phyloP scores from a whole-genome alignment of 1,140 invertebrate species.

The Anoplolepis gracilipes region DNA sequence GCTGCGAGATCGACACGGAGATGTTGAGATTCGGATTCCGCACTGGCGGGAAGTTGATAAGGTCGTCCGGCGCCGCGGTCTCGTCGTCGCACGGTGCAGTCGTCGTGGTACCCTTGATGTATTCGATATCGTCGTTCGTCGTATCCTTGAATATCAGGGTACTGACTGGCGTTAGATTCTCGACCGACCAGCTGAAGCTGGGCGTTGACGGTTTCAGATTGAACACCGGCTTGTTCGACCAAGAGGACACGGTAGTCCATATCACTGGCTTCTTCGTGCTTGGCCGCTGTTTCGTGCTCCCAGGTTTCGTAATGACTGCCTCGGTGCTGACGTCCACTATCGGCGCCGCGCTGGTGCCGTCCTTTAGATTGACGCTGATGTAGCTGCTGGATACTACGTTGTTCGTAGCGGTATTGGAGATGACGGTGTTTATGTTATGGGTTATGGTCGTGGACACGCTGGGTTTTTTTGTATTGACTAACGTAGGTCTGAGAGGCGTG shows the following conservation, averaged over 20 bases:
- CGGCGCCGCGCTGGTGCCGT: constrained; percentile 74
- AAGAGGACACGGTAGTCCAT: constrained; percentile 80
- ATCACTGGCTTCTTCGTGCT: constrained; percentile 71
- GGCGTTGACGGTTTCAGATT: constrained; percentile 76
- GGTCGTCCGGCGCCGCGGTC: constrained; percentile 88
- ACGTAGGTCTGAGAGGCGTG: constrained; percentile 75
- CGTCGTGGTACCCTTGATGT: constrained; percentile 64
- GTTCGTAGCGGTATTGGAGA: constrained; percentile 75
- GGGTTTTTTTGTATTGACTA: constrained; percentile 79
- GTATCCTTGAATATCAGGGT: constrained; percentile 74
- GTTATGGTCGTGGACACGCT: constrained; percentile 81
- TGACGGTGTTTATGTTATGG: constrained; percentile 84
- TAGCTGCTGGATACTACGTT: constrained; percentile 83
- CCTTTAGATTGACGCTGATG: constrained; percentile 83
- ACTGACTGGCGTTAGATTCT: constrained; percentile 63
- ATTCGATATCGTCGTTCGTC: background rate
- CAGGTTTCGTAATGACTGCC: background rate
- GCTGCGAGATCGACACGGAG: constrained; percentile 84
- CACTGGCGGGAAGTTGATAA: constrained; percentile 93
- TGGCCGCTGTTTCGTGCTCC: constrained; percentile 14
- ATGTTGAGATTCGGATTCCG: constrained; percentile 92
- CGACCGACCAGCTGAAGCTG: constrained; percentile 54
- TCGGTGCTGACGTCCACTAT: constrained; percentile 55
- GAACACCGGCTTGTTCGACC: constrained; percentile 81
- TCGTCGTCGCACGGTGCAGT: constrained; percentile 79